phyloP scores from a whole-genome alignment of 2,113 vertebrate species.

The Microcebus ravelobensis region DNA sequence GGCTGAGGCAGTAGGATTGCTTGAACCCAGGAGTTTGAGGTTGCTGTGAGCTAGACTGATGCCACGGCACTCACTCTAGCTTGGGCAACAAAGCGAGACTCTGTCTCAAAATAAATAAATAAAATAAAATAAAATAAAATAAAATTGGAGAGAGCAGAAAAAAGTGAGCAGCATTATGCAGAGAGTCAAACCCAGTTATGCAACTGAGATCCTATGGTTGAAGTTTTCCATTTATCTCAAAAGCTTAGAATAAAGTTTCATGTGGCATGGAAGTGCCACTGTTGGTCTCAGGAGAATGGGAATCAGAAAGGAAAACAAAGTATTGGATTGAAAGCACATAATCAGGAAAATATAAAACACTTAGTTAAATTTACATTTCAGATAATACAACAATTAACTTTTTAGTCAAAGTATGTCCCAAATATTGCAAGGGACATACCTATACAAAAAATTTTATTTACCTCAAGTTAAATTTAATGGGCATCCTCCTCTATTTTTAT shows the following conservation, averaged over 20 bases:
- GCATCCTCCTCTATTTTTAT: neutral
- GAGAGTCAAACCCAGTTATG: neutral
- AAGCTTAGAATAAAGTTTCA: neutral
- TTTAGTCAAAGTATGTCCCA: neutral
- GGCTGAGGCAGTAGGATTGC: too few species aligned
- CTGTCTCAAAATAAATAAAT: too few species aligned
- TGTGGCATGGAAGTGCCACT: neutral
- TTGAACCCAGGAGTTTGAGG: too few species aligned
- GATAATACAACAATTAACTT: neutral
- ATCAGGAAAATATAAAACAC: neutral
- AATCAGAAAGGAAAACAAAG: neutral
- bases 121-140: neutral
- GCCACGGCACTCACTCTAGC: too few species aligned
- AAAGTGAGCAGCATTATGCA: neutral
- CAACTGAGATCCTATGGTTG: neutral
- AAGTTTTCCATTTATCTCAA: neutral
- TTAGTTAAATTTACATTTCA: neutral
- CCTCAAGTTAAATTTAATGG: slow-evolving; percentile 10
- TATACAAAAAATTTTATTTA: neutral
- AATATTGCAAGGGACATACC: neutral
- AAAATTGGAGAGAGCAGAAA: slow-evolving; percentile 30
- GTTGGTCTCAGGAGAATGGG: neutral
- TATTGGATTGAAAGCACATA: neutral
- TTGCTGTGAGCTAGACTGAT: too few species aligned
- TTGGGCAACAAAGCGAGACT: neutral